Evolutionary conservation across 2,888 invertebrate species (phyloP).

Genomic region (Phaedon cochleariae): DNA sequence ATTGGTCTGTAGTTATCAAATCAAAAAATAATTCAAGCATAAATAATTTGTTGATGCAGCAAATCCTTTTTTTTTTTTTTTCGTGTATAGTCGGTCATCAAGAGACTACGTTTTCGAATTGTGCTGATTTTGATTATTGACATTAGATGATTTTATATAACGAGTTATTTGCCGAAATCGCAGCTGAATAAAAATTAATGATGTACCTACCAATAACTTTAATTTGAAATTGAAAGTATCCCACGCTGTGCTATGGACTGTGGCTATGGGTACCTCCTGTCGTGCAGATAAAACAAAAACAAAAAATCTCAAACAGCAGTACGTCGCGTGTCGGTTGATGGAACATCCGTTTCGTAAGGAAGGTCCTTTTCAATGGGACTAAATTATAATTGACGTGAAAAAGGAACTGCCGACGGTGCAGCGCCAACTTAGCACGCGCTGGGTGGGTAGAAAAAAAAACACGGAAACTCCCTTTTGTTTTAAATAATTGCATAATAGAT

Average conservation of each 20-base stretch:
- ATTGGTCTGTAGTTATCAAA: no score
- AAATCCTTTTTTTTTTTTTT: no score
- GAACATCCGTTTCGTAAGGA: constrained; percentile 41
- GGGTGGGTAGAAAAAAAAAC: constrained; percentile 49
- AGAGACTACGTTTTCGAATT: no score
- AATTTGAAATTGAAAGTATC: no score
- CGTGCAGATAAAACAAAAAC: not conserved
- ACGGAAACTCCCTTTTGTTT: constrained; percentile 35
- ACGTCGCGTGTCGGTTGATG: constrained; percentile 44
- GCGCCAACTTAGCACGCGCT: constrained; percentile 49
- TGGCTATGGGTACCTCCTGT: not conserved
- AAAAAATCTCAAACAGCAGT: constrained; percentile 28
- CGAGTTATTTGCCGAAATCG: no score
- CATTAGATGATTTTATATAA: no score
- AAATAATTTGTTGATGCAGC: no score
- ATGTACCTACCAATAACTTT: no score
- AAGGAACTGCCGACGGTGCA: constrained; percentile 42
- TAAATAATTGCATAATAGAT: constrained; percentile 50
- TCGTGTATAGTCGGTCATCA: no score
- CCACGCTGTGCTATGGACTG: constrained; percentile 11
- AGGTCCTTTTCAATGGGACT: constrained; percentile 35
- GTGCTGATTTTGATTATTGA: no score
- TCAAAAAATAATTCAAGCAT: no score
- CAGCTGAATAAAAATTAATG: no score
- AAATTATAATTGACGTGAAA: constrained; percentile 47